Base-by-base conservation (phyloP, 2,888 invertebrate genomes). In the Drosophila neutralis region DNA sequence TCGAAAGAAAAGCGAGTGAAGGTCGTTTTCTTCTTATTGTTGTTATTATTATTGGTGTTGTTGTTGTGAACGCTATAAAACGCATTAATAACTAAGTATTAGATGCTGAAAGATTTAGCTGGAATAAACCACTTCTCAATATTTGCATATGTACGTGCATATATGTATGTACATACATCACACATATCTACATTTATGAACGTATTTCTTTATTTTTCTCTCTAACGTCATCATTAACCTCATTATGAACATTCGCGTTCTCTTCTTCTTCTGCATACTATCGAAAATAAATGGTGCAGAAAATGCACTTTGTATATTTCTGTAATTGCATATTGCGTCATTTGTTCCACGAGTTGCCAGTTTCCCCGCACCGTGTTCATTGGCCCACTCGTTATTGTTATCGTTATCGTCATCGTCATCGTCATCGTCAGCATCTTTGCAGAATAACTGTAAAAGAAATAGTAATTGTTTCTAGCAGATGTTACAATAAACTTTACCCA, bases 1-100 rank as follows among this genome's bases (percentile, higher is more conserved):
- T 53, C 27, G 49, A 66, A 83, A 58, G 81, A 80, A 76, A 81
- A 83, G 59, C 71, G 82, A 86, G 71, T 57, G 88, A 85, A 85
- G 85, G 85, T 80, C 85, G 73, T 38, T 21, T 53, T 60, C 38
- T 48, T 62, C 35, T 52, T 64, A 45, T 54, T 54, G 54, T 76
- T 69, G 36, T 69, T 57, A 15, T 38, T 65, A 35, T 38, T 65
- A 36, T 18, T 65, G 2, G 7, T 54, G 36, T 51, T 57, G 27
- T 58, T 51, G 33, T 38, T 58, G 54, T 35, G 38, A 36, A 59
- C 29, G 72, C 69, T 42, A 73, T 73, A 73, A 79, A 79, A 70
- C 78, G 69, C 69, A 76, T 79, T 79, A 66, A 73, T 70, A 80
- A 70, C 80, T 76, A 49, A 79, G 76, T 66, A 76, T 13, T 58